These are phyloP conservation scores for Thymelicus lineola DNA, from an alignment of 2,888 invertebrate genomes.

Conservation along the genomic window DNA sequence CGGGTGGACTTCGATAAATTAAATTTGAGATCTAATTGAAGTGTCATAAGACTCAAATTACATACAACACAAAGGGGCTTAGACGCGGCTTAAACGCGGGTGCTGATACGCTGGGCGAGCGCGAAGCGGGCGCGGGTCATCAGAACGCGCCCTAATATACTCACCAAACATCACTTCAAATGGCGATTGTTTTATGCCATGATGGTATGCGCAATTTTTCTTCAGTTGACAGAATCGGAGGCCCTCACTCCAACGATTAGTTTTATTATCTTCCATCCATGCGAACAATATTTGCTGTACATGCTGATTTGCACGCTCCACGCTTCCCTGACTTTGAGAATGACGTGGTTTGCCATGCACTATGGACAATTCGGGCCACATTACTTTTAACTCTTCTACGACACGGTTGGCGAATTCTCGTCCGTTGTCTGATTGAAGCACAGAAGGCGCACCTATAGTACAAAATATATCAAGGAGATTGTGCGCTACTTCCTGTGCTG, in stretches of 20 bases:
- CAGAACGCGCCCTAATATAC: too few species aligned
- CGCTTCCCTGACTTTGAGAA: slow-evolving; percentile 11
- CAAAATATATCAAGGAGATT: slow-evolving; percentile 6
- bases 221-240: slow-evolving; percentile 60
- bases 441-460: background rate
- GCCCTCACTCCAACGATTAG: slow-evolving; percentile 62
- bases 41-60: too few species aligned
- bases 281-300: slow-evolving; percentile 12
- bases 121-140: too few species aligned
- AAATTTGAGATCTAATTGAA: too few species aligned
- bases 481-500: slow-evolving; percentile 10
- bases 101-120: too few species aligned
- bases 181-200: slow-evolving; percentile 55
- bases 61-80: too few species aligned
- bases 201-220: slow-evolving; percentile 61
- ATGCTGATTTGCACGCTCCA: slow-evolving; percentile 25
- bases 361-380: slow-evolving; percentile 2
- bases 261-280: slow-evolving; percentile 29
- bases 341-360: slow-evolving; percentile 10
- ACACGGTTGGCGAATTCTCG: slow-evolving; percentile 1
- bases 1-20: too few species aligned
- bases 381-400: background rate
- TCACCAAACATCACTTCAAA: slow-evolving; percentile 60
- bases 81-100: too few species aligned
- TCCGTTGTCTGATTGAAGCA: slow-evolving; percentile 3